Conservation (phyloP, 2,888 invertebrate species). For the Drosophila lutescens region DNA sequence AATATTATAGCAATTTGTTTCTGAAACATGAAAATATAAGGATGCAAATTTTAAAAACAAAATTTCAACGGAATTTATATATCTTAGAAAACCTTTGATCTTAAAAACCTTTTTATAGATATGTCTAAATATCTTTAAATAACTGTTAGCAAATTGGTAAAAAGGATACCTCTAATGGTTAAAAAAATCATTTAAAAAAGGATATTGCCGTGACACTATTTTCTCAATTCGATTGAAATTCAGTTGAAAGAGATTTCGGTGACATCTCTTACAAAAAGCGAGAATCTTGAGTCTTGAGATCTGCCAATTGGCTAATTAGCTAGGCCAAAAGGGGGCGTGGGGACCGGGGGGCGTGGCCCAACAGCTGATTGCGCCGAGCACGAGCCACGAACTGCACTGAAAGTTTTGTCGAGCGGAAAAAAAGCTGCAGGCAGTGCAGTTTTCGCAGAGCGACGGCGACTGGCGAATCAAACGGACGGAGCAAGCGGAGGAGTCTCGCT, state of each 20-base stretch:
- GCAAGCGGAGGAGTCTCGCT: conserved; percentile 30
- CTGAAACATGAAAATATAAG: too few relatives aligned
- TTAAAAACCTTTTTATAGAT: too few relatives aligned
- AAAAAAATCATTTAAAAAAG: not conserved
- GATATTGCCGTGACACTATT: not conserved
- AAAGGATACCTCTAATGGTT: too few relatives aligned
- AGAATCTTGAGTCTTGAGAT: conserved; percentile 27
- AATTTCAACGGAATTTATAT: too few relatives aligned
- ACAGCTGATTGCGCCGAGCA: conserved; percentile 58
- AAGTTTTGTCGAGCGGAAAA: conserved; percentile 54
- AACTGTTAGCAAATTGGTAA: too few relatives aligned
- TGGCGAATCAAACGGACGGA: conserved; percentile 49
- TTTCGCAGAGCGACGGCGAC: conserved; percentile 70
- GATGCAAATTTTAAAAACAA: too few relatives aligned
- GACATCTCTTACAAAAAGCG: conserved; percentile 5
- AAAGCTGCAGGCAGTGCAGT: conserved; percentile 68
- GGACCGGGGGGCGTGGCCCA: conserved; percentile 12
- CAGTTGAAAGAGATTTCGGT: not conserved
- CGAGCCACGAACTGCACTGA: conserved; percentile 39
- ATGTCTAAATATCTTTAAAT: too few relatives aligned
- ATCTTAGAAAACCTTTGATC: too few relatives aligned
- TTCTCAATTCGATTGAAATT: not conserved
- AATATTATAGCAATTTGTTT: too few relatives aligned
- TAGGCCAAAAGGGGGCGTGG: conserved; percentile 8
- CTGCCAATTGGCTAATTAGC: conserved; percentile 51